These are phyloP conservation scores for Phymanthus crucifer DNA, from an alignment of 92 coral and sea anemone species.

Conservation along the genomic window DNA sequence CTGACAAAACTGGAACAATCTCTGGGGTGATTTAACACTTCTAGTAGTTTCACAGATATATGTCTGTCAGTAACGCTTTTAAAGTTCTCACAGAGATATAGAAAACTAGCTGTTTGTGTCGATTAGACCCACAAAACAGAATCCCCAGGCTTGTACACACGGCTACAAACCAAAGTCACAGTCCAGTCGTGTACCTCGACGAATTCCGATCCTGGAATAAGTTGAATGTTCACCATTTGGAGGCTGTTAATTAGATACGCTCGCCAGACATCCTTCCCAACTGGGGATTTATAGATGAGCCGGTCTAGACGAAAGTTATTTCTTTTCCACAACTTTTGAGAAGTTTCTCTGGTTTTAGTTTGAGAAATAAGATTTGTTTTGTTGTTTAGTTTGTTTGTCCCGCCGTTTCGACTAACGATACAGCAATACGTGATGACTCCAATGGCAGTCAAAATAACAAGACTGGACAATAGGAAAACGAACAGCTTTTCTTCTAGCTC, in stretches of 20 bases:
- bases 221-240: conserved; percentile 28
- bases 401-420: background rate
- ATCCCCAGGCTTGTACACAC: background rate
- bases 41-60: no score
- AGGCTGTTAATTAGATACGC: background rate
- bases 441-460: background rate
- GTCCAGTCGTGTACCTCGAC: conserved; percentile 29
- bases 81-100: no score
- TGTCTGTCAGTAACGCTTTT: no score
- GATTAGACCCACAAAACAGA: background rate
- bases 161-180: background rate
- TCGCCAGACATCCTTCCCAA: conserved; percentile 27
- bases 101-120: no score
- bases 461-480: background rate
- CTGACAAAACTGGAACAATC: no score
- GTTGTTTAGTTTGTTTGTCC: background rate
- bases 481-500: background rate
- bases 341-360: background rate
- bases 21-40: no score
- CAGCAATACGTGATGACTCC: background rate
- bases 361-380: background rate
- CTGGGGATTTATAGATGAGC: conserved; percentile 6
- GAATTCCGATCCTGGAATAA: conserved; percentile 13
- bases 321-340: background rate
- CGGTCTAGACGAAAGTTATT: conserved; percentile 13